Base-by-base conservation (phyloP, 2,113 vertebrate species). In the Lophochroa leadbeateri region DNA sequence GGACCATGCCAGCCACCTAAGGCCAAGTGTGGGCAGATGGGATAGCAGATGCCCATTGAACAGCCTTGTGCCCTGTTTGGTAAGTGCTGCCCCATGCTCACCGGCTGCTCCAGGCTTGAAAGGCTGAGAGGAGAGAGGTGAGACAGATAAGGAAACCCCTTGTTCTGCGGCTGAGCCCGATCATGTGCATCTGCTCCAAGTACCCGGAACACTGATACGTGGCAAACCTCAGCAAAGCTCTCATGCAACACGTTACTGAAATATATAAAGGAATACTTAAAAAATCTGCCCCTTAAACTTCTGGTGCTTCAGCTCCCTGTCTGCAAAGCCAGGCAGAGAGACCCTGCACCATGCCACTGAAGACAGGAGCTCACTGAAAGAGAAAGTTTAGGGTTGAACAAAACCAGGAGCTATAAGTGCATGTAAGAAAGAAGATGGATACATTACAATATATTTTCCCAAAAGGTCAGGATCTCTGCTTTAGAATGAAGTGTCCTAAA, bases 381-480 rank as follows among this genome's bases (percentile, higher is more conserved):
- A 52, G 28, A n/a, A 41, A 39, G 17, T 28, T 7, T 2, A 0
- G 49, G 3, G 35, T 29, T 0, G 6, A 53, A n/a, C 17, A 10
- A 3, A 37, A 7, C 13, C 57, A 58, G 13, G n/a, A 35, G 20
- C 1, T 17, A 9, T 29, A 31, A 52, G 15, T 4, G 8, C 52
- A 21, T 0, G 1, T 14, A 8, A 25, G 52, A 6, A 20, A 57
- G n/a, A 33, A 28, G 29, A 19, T 3, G 16, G 3, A 2, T 2
- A 1, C 0, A 4, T 7, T 13, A 13, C 44, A 44, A 43, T 5
- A 0, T 0, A 8, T 39, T 49, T 17, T 52, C 50, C 70, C 39
- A 52, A 7, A 41, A 64, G 75, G 17, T 28, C 6, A 10, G 39
- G 17, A 13, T 23, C 18, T 41, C 57, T 43, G 2, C 5, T 10